A percentile compares a stretch with the other conserved stretches of the same genome.
Evolutionary conservation across 1,140 invertebrate genomes (phyloP).

Genomic region (Hyles vespertilio): DNA sequence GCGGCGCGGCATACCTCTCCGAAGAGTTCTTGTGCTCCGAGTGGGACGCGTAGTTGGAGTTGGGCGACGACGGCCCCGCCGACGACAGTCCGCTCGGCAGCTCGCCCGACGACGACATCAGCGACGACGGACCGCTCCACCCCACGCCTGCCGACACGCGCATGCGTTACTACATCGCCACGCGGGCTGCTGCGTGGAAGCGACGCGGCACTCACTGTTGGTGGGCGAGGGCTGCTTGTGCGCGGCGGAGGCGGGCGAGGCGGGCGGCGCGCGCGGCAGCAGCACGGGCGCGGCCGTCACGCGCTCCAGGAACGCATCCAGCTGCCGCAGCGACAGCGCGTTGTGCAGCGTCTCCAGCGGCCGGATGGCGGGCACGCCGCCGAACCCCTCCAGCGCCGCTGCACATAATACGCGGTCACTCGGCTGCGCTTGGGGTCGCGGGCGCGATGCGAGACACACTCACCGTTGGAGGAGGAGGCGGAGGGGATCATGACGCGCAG

Average conservation of each 20-base stretch:
- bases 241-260: slow-evolving; percentile 74
- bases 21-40: slow-evolving; percentile 46
- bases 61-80: slow-evolving; percentile 68
- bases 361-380: slow-evolving; percentile 93
- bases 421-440: too few relatives aligned
- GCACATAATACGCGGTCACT: too few relatives aligned
- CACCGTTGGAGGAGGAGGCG: slow-evolving; percentile 83
- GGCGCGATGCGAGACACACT: slow-evolving; percentile 41
- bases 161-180: too few relatives aligned
- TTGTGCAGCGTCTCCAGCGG: slow-evolving; percentile 97
- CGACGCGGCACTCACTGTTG: slow-evolving; percentile 52
- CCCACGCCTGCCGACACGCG: slow-evolving; percentile 56
- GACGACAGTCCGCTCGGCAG: slow-evolving; percentile 65
- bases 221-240: slow-evolving; percentile 50
- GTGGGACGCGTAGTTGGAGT: slow-evolving; percentile 58
- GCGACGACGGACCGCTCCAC: slow-evolving; percentile 79
- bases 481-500: slow-evolving; percentile 89
- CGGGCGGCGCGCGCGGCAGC: slow-evolving; percentile 82
- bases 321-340: slow-evolving; percentile 91
- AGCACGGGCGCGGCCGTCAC: slow-evolving; percentile 85
- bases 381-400: slow-evolving; percentile 86
- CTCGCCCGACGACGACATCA: slow-evolving; percentile 74
- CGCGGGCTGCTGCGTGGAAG: not conserved
- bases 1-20: slow-evolving; percentile 26
- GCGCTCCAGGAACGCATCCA: slow-evolving; percentile 91